These are phyloP conservation scores for Eucera pruinosa DNA, from an alignment of 2,888 invertebrate species.

Conservation along the genomic window DNA sequence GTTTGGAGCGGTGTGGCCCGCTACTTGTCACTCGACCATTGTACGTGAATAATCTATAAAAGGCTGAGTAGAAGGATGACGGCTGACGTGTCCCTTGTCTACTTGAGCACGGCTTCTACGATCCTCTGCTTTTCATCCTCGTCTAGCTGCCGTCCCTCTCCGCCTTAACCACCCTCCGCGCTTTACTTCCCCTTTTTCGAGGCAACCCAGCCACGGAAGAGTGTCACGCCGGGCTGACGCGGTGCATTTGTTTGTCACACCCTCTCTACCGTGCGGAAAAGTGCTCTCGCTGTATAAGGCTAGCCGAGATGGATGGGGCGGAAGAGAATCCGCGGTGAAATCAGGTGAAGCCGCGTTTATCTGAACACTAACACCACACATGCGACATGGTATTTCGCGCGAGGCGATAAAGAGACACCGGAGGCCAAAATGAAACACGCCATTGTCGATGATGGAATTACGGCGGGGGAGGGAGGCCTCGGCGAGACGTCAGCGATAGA, in stretches of 20 bases:
- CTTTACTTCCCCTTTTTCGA: slow-evolving; percentile 50
- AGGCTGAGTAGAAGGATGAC: slow-evolving; percentile 81
- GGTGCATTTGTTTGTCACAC: slow-evolving; percentile 81
- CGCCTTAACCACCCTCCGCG: slow-evolving; percentile 57
- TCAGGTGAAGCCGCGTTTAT: slow-evolving; percentile 53
- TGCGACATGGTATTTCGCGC: not conserved
- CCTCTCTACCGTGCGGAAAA: slow-evolving; percentile 64
- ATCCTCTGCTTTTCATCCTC: slow-evolving; percentile 81
- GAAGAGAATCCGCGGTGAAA: slow-evolving; percentile 52
- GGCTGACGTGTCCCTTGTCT: slow-evolving; percentile 83
- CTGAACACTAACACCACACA: slow-evolving; percentile 9
- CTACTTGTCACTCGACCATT: slow-evolving; percentile 81
- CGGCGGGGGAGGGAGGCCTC: not conserved
- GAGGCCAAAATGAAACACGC: slow-evolving; percentile 13
- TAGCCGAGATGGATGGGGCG: slow-evolving; percentile 49
- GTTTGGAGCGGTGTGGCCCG: slow-evolving; percentile 61
- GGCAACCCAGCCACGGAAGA: slow-evolving; percentile 73
- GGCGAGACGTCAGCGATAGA: slow-evolving; percentile 7
- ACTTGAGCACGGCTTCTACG: slow-evolving; percentile 83
- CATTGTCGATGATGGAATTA: slow-evolving; percentile 32
- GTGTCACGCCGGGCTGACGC: slow-evolving; percentile 78
- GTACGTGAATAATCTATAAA: slow-evolving; percentile 84
- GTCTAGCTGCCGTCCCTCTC: slow-evolving; percentile 50
- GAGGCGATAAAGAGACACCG: slow-evolving; percentile 1
- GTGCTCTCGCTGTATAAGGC: slow-evolving; percentile 66